Conservation (phyloP, 2,888 invertebrate species). For the Yponomeuta malinellus region DNA sequence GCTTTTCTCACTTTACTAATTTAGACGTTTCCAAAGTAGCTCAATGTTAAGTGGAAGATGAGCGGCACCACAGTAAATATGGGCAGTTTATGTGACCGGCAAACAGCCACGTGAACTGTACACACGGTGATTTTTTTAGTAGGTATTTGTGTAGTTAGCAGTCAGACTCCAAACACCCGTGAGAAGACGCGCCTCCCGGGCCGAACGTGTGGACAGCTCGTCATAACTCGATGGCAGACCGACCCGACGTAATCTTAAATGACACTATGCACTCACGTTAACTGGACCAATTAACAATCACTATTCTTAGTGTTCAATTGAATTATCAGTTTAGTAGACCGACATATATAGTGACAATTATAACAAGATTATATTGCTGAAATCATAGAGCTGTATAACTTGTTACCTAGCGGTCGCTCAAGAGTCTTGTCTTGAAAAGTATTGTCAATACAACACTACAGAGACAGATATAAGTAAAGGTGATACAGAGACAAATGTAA, state of each 20-base stretch:
- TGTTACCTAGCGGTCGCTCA: not conserved
- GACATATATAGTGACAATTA: slow-evolving; percentile 20
- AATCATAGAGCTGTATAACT: too few relatives aligned
- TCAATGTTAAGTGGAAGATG: slow-evolving; percentile 66
- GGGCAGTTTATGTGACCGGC: slow-evolving; percentile 64
- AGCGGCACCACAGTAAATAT: slow-evolving; percentile 67
- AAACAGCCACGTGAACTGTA: slow-evolving; percentile 72
- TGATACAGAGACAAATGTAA: not conserved
- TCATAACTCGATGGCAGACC: slow-evolving; percentile 20
- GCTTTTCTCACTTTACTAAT: slow-evolving; percentile 74
- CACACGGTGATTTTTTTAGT: slow-evolving; percentile 67
- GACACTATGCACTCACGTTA: slow-evolving; percentile 42
- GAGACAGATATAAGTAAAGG: not conserved
- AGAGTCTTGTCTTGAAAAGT: not conserved
- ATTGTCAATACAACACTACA: too few relatives aligned
- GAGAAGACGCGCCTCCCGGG: slow-evolving; percentile 55
- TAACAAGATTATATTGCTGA: too few relatives aligned
- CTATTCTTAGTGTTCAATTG: slow-evolving; percentile 39
- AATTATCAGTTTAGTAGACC: slow-evolving; percentile 32
- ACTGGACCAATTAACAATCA: slow-evolving; percentile 43
- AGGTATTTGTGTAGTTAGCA: slow-evolving; percentile 61
- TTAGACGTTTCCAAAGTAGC: slow-evolving; percentile 73
- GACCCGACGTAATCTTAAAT: slow-evolving; percentile 52
- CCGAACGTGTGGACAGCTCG: slow-evolving; percentile 18
- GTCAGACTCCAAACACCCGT: slow-evolving; percentile 69